Conservation (phyloP, 2,888 invertebrate genomes). For the Drosophila limbata region DNA sequence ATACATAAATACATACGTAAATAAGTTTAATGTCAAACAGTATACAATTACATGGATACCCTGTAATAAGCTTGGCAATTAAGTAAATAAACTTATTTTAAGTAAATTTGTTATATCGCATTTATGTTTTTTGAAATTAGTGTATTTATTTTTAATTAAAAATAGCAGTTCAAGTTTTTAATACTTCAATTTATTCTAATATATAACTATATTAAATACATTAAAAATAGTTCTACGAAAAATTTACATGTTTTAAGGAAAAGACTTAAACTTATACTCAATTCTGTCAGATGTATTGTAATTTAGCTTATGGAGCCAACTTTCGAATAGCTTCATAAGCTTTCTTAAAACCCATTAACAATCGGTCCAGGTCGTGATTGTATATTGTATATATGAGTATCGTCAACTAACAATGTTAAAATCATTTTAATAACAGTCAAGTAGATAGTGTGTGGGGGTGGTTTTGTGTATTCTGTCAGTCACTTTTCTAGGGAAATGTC, state of each 20-base stretch:
- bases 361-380: background rate
- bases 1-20: background rate
- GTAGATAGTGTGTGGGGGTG: no score
- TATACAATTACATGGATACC: background rate
- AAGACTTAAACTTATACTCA: no score
- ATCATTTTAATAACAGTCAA: no score
- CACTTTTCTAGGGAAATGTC: constrained; percentile 6
- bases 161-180: no score
- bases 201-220: background rate
- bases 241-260: no score
- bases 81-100: background rate
- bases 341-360: no score
- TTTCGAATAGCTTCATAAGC: background rate
- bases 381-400: background rate
- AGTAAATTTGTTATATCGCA: no score
- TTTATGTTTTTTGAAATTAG: no score
- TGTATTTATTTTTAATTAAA: no score
- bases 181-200: background rate
- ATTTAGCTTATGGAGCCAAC: background rate
- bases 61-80: background rate
- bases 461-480: constrained; percentile 2
- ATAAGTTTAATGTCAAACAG: background rate
- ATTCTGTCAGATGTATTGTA: no score
- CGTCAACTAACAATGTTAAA: background rate
- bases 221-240: no score